Evolutionary conservation across 2,113 vertebrate species (phyloP), one percentile per base, ranked within the genome.

Genomic region (Odontesthes bonariensis): DNA sequence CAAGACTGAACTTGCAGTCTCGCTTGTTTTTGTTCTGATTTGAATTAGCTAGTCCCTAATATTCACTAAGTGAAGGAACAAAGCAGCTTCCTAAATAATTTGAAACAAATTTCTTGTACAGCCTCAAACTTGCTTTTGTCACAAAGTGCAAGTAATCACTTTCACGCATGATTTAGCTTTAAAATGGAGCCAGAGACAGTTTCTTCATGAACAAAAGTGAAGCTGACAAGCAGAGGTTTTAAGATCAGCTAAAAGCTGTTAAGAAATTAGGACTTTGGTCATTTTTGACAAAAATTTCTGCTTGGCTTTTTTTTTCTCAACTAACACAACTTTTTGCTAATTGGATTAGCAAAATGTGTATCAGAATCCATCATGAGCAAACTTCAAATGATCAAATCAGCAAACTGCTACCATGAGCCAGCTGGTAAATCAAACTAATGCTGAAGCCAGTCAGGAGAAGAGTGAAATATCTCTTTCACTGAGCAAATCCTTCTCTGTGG

Each of bases 121-220:
- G 53, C 49, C 9, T 49, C 13, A 68, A 77, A 14, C 31, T 32
- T 17, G 31, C 63, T 73, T 64, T 53, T 69, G 35, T 75, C 52
- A 82, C 63, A 65, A 6, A 33, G 52, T 65, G 32, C 44, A 73
- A 57, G 27, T 59, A 56, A 42, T 58, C 1, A 47, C 62, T 84
- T 73, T 68, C 52, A 72, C 58, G 57, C 35, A 8, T 71, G 33
- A 70, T 81, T 86, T 75, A 55, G 46, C 69, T 22, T 78, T 20
- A 47, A 69, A 33, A 16, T 38, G 1, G 47, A 68, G 10, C 79
- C 23, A 5, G 27, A 57, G 33, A 54, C 22, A 0, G 6, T 14
- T 4, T 20, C 33, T 19, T 27, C n/a, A n/a, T n/a, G n/a, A n/a
- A n/a, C n/a, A n/a, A n/a, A n/a, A n/a, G n/a, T n/a, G n/a, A n/a